phyloP scores from a whole-genome alignment of 2,888 invertebrate species.

The Amblyjoppa fuscipennis region DNA sequence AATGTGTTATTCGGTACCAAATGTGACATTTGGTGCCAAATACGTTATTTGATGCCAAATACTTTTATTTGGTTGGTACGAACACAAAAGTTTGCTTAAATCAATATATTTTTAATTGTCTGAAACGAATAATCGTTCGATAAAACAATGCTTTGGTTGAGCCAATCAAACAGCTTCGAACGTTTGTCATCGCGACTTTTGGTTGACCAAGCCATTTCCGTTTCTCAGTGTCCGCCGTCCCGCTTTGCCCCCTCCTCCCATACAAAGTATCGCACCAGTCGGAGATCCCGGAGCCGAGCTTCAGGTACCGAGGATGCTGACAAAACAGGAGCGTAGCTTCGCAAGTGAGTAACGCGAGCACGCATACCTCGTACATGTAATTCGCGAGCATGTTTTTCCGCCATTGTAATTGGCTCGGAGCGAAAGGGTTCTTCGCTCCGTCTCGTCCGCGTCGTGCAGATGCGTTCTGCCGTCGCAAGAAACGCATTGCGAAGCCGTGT shows the following conservation, averaged over 20 bases:
- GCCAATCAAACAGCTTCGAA: too few species aligned
- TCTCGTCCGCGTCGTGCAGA: constrained; percentile 45
- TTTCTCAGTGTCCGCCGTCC: background rate
- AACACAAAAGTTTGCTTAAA: too few species aligned
- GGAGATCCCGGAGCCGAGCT: background rate
- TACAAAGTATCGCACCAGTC: constrained; percentile 18
- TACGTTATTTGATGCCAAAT: too few species aligned
- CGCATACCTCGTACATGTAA: constrained; percentile 75
- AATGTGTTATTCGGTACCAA: too few species aligned
- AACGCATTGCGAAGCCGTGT: constrained; percentile 80
- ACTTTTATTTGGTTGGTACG: too few species aligned
- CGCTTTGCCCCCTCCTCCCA: background rate
- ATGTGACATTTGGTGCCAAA: too few species aligned
- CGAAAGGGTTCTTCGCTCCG: constrained; percentile 45
- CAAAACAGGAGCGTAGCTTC: constrained; percentile 17
- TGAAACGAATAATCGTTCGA: too few species aligned
- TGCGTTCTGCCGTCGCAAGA: constrained; percentile 73
- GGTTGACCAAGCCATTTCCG: background rate
- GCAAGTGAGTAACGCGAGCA: constrained; percentile 26
- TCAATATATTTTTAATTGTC: too few species aligned
- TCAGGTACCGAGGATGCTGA: background rate
- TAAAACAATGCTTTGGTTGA: too few species aligned
- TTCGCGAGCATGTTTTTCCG: constrained; percentile 76
- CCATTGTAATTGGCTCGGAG: constrained; percentile 71
- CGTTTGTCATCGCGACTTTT: too few species aligned